Base-by-base conservation (phyloP, 2,888 invertebrate species). In the Apocheima hispidaria region DNA sequence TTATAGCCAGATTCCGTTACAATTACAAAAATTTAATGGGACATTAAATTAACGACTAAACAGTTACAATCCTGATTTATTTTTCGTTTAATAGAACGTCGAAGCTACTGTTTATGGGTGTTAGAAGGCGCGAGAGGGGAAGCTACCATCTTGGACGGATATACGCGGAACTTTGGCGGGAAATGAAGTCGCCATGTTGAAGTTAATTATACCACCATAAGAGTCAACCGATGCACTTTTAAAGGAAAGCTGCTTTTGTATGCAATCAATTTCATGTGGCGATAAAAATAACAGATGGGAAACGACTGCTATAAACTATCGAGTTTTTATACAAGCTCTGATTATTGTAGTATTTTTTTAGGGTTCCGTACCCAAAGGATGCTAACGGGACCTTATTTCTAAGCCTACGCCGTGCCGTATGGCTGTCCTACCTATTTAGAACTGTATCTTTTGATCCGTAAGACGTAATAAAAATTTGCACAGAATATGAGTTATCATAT, bases 61-160 rank as follows among this genome's bases (percentile, higher is more conserved):
- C 38, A 36, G 50, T 33, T 43, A 28, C 28, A 16, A 35, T 38
- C 51, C 51, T 46, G 16, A 46, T 57, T 30, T 38, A 59, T 33
- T 26, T 59, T 48, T 40, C n/a, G 46, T 28, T 43, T 23, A 52
- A 28, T 36, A 74, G 69, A 60, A 68, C 40, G 68, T 68, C 56
- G 41, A 28, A 56, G 70, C 61, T 66, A 66, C 76, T 74, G 70
- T 55, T 60, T 48, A 51, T 18, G 43, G 50, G n/a, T 14, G 48
- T 18, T 51, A 51, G 66, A 71, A 5, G 41, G 21, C 41, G 41
- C 60, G 38, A 55, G 49, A 60, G 71, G 74, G 80, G 80, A 81
- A 81, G 68, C 70, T 61, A 70, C 77, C 80, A 81, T 81, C 73
- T 74, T 74, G 69, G 66, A 63, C 72, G 77, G 81, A 63, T 70